Evolutionary conservation across 2,113 vertebrate species (phyloP), one percentile per base, ranked within the genome.

Genomic region (Chloroceryle aenea): DNA sequence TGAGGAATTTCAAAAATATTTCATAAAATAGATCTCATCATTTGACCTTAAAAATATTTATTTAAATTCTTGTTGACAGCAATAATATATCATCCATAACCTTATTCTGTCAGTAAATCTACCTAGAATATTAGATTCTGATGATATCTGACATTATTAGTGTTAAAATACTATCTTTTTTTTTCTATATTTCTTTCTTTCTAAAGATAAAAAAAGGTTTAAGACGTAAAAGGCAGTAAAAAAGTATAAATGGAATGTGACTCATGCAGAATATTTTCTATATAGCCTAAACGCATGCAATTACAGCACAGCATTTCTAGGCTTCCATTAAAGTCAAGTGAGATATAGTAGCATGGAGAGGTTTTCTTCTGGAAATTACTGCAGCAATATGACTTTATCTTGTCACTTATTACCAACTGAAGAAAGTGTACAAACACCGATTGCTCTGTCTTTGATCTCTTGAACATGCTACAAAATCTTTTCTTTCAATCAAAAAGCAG

Each of bases 281-380:
- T 61, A 55, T 52, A 32, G 21, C 34, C 34, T 81, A 86, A 92
- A 85, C 77, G 13, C 1, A 6, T 40, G 38, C 77, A 86, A 79
- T 95, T 97, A 47, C 64, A 75, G 56, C 38, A 74, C 30, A 78
- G 4, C 16, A 59, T 88, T 30, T 95, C 7, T 20, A 82, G 45
- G 36, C 30, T 71, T 91, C 53, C 62, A 59, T 96, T 96, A 95
- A 59, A 83, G 69, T 96, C 77, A 96, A 94, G 14, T 68, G 32
- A 95, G 38, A 62, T 53, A 43, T 79, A 56, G 5, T 71, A 76
- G 5, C 36, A 36, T 67, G 23, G 66, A 83, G 83, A 95, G 10
- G 5, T 75, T 67, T 93, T 96, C 74, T 68, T 87, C 82, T 43
- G 32, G 43, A 95, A 93, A 78, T 63, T 71, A 34, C 27, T 76